These are phyloP conservation scores for Rattus norvegicus DNA, from an alignment of 2,113 vertebrate species.

Conservation along the genomic window GRCr8 NC_086021.1:136882001-136882500, in stretches of 20 bases:
- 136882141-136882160: slow-evolving; percentile 97
- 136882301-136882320: slow-evolving; percentile 21
- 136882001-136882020: too few species aligned
- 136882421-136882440: not conserved
- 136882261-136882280: not conserved
- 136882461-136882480: not conserved
- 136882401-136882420: not conserved
- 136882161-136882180: slow-evolving; percentile 96
- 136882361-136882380: not conserved
- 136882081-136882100: not conserved
- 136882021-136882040: too few species aligned
- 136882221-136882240: slow-evolving; percentile 93
- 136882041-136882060: too few species aligned
- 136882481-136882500: not conserved
- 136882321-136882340: slow-evolving; percentile 34
- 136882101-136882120: not conserved
- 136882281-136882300: not conserved
- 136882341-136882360: not conserved
- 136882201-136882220: slow-evolving; percentile 92
- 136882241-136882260: not conserved
- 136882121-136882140: slow-evolving; percentile 37
- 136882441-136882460: not conserved
- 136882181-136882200: slow-evolving; percentile 95
- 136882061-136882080: too few species aligned
- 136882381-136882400: slow-evolving; percentile 14